Percentiles rank a stretch among this genome's conserved stretches.
phyloP scores from a whole-genome alignment of 2,113 vertebrate species.

The Halichoerus grypus region DNA sequence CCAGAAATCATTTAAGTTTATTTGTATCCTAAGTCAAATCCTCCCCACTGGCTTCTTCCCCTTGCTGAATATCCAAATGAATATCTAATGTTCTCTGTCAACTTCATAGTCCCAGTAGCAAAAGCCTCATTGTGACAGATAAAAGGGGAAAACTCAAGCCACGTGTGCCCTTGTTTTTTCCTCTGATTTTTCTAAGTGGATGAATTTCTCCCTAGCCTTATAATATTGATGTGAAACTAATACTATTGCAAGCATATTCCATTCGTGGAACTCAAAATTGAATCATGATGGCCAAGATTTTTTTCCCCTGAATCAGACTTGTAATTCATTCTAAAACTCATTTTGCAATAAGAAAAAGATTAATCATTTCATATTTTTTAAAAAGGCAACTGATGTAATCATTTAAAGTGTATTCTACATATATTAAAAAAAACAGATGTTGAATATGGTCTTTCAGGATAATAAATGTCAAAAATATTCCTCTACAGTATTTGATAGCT shows the following conservation, averaged over 20 bases:
- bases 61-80: neutral
- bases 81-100: neutral
- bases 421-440: conserved; percentile 59
- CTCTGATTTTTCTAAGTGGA: neutral
- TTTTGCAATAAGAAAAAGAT: conserved; percentile 59
- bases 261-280: neutral
- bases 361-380: conserved; percentile 39
- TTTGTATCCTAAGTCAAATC: neutral
- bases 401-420: conserved; percentile 46
- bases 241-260: neutral
- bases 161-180: neutral
- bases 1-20: neutral
- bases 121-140: neutral
- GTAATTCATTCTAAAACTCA: conserved; percentile 51
- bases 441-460: conserved; percentile 54
- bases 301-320: conserved; percentile 25
- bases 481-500: conserved; percentile 35
- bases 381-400: conserved; percentile 36
- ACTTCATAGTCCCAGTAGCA: neutral
- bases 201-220: neutral
- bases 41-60: neutral
- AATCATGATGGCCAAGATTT: neutral
- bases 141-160: neutral
- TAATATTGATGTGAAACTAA: neutral
- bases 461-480: conserved; percentile 58